Evolutionary conservation across 2,113 vertebrate species (phyloP), one percentile per base, ranked within the genome.

Genomic region (Cyanistes caeruleus): DNA sequence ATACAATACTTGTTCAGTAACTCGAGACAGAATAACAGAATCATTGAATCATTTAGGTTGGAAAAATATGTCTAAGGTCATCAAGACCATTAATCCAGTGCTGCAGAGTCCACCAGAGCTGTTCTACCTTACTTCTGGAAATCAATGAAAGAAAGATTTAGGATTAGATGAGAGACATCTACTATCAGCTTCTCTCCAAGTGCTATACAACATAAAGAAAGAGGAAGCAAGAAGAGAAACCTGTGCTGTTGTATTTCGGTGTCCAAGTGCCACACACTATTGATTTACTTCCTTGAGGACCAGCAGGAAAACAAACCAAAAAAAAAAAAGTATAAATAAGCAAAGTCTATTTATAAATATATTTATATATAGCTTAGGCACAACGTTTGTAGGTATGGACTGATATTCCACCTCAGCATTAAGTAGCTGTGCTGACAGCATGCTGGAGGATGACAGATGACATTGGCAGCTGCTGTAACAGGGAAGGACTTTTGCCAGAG

Each of bases 71-170:
- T 53, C 46, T 75, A 48, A 49, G n/a, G n/a, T 62, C 33, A 67
- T 46, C n/a, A 55, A 55, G 70, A 33, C 10, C n/a, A 49, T 76
- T 76, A 68, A 69, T 21, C 17, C 15, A 48, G 8, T 9, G 27
- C 35, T 62, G n/a, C 55, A 35, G 41, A 76, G 24, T 35, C 25
- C 22, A 31, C 41, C 30, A 62, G 15, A 16, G 30, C 48, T 62
- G 13, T 22, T 62, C n/a, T 41, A 69, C 30, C 62, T 53, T 65
- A 27, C 43, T 87, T 96, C 55, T 89, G 33, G 27, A 97, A 97
- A 97, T 95, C 82, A 88, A 64, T 93, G 65, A 53, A 96, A 80
- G 84, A 96, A 95, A 95, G 53, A 97, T 95, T 95, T 75, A 85
- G 69, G 52, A 51, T 89, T 95, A 69, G 39, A 80, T 73, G 87